Evolutionary conservation across 2,113 vertebrate species (phyloP).

Genomic region (Dasypus novemcinctus): DNA sequence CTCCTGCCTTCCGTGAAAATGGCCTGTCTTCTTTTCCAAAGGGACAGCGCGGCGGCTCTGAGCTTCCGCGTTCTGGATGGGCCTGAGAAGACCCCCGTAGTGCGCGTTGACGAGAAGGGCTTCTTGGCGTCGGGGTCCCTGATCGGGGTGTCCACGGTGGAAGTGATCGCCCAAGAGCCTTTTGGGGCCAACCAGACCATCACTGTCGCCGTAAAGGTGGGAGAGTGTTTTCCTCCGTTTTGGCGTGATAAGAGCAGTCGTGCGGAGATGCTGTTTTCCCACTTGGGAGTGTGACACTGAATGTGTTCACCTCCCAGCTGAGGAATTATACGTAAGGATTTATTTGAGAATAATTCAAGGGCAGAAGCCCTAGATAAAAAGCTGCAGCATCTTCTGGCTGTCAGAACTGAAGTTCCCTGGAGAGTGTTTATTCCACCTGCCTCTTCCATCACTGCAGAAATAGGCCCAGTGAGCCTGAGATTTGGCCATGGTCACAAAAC

Average conservation of each 20-base stretch:
- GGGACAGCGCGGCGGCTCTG: conserved; percentile 88
- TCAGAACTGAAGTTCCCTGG: background rate
- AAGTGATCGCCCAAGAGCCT: conserved; percentile 91
- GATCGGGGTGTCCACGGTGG: conserved; percentile 88
- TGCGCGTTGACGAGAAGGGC: conserved; percentile 90
- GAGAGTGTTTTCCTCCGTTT: fast-evolving
- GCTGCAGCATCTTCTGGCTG: background rate
- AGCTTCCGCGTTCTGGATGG: conserved; percentile 89
- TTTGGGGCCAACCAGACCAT: conserved; percentile 87
- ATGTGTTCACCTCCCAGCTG: background rate
- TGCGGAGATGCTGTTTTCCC: background rate
- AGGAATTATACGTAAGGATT: background rate
- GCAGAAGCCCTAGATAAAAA: background rate
- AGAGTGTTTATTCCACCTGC: background rate
- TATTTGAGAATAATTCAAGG: background rate
- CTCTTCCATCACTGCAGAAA: background rate
- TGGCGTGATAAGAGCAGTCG: background rate
- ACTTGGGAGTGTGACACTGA: background rate
- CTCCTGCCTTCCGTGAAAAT: fast-evolving
- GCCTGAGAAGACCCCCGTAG: conserved; percentile 85
- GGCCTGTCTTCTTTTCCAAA: conserved; percentile 70
- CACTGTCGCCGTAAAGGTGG: conserved; percentile 84
- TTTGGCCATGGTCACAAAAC: background rate
- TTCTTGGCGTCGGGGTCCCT: conserved; percentile 88
- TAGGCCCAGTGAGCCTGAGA: background rate